phyloP scores from a whole-genome alignment of 1,140 invertebrate species.

The Brachionus manjavacas region DNA sequence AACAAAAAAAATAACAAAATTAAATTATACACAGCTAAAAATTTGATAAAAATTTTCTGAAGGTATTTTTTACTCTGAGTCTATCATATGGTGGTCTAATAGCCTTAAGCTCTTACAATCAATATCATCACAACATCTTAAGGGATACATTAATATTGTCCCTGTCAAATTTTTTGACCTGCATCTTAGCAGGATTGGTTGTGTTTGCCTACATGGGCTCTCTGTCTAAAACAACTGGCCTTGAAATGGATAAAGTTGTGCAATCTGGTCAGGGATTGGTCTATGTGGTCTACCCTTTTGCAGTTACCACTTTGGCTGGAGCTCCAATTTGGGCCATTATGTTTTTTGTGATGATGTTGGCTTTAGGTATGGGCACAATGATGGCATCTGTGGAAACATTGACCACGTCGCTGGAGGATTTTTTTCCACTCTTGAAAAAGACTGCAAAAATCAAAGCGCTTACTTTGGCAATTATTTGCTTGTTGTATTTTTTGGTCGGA shows the following conservation, averaged over 20 bases:
- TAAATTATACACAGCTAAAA: neutral
- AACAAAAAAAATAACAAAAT: neutral
- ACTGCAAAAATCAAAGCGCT: neutral
- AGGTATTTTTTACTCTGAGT: constrained; percentile 75
- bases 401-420: constrained; percentile 23
- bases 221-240: constrained; percentile 78
- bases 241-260: constrained; percentile 82
- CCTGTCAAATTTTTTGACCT: constrained; percentile 87
- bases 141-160: constrained; percentile 93
- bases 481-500: constrained; percentile 2
- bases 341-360: constrained; percentile 95
- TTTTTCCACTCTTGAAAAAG: constrained; percentile 20
- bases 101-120: constrained; percentile 75
- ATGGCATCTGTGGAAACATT: constrained; percentile 39
- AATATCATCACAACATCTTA: constrained; percentile 63
- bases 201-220: constrained; percentile 98
- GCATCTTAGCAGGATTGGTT: constrained; percentile 95
- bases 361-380: constrained; percentile 74
- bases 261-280: constrained; percentile 83
- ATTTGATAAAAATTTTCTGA: neutral
- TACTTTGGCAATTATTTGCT: constrained; percentile 26
- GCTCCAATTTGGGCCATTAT: constrained; percentile 90
- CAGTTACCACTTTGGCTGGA: constrained; percentile 85
- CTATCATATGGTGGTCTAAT: constrained; percentile 78
- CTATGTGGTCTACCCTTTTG: constrained; percentile 93